Base-by-base conservation (phyloP, 2,113 vertebrate genomes). In the Xiphorhynchus elegans region DNA sequence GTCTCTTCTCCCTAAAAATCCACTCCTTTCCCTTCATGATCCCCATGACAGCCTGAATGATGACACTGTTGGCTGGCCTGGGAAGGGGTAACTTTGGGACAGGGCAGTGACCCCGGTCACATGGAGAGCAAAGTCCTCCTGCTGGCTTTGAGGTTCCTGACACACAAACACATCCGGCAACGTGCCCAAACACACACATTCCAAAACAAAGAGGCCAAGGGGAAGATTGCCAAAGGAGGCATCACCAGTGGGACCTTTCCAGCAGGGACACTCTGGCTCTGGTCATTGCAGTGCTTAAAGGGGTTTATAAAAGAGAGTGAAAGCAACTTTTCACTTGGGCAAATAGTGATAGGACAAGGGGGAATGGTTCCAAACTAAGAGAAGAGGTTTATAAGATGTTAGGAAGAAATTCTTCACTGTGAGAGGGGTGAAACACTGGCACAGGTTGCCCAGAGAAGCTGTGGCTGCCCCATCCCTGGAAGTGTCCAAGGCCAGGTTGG, bases 171-270 rank as follows among this genome's bases (percentile, higher is more conserved):
- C 10, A 50, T 35, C 37, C 31, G 31, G 17, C 60, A 56, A 9
- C 0, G 0, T 10, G 26, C 4, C 10, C 13, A n/a, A 37, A 20
- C 49, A 29, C 28, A 6, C 5, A 23, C 13, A 35, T 23, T 26
- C 26, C 33, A 17, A 46, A 53, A 40, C 11, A 21, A 62, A 17
- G 31, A 76, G 62, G 50, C n/a, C 12, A 3, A 31, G 39, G 29
- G 39, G 17, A 50, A 39, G 50, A 25, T 1, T 52, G 28, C 2
- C 4, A 2, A 49, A 37, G 60, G 9, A 60, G 37, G 18, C 11
- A 28, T 16, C 62, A 68, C 12, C 11, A 4, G 8, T 42, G 29
- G 35, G n/a, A 64, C 21, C 4, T 29, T 68, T 26, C 37, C 19
- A n/a, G 9, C 14, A 47, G 49, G 47, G 29, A 84, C 68, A 9